A percentile compares a stretch with the other conserved stretches of the same genome.
phyloP scores from a whole-genome alignment of 2,888 invertebrate genomes.

The Julus scanicus region DNA sequence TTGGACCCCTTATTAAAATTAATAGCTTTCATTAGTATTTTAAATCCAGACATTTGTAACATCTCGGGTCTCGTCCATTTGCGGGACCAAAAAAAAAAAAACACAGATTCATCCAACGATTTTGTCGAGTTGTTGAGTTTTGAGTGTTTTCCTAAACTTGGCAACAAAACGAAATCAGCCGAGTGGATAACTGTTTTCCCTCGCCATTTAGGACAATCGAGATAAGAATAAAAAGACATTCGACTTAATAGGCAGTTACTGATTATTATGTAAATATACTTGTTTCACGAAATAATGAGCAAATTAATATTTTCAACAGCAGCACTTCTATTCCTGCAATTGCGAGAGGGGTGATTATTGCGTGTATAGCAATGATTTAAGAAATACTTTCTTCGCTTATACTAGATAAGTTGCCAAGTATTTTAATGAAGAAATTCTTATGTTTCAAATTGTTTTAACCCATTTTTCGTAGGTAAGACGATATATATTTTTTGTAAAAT shows the following conservation, averaged over 20 bases:
- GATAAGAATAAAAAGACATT: constrained; percentile 14
- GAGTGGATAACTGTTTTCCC: neutral
- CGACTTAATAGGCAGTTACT: constrained; percentile 33
- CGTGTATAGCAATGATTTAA: neutral
- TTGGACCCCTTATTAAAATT: neutral
- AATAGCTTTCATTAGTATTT: neutral
- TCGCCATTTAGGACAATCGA: constrained; percentile 24
- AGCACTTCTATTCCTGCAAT: neutral
- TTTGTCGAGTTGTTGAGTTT: constrained; percentile 33
- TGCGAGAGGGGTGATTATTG: neutral
- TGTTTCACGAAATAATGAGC: constrained; percentile 33
- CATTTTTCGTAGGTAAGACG: neutral
- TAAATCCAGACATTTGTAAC: neutral
- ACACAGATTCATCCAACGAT: neutral
- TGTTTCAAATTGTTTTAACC: neutral
- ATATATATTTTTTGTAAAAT: neutral
- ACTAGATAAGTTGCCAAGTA: neutral
- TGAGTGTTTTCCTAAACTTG: neutral
- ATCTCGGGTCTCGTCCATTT: neutral
- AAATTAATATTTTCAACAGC: constrained; percentile 33
- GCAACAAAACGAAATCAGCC: constrained; percentile 9
- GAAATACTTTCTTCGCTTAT: neutral
- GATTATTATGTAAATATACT: constrained; percentile 33
- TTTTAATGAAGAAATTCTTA: constrained; percentile 1
- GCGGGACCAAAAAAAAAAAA: neutral